These are phyloP conservation scores for Heterochromis multidens DNA, from an alignment of 2,113 vertebrate species.

Conservation along the genomic window DNA sequence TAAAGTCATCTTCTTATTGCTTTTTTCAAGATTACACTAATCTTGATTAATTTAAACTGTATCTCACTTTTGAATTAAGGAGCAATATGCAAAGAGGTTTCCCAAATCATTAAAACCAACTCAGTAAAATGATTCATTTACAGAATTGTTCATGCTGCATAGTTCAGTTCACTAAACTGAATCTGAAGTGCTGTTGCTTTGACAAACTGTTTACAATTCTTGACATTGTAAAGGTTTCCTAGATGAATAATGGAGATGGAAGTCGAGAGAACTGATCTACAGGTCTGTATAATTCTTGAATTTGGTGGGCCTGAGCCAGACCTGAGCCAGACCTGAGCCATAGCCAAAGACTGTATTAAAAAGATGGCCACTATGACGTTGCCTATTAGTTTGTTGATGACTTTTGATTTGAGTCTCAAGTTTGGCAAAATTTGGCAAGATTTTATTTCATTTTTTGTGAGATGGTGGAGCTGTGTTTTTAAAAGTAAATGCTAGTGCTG, in stretches of 20 bases:
- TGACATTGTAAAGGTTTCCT: not conserved
- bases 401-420: not conserved
- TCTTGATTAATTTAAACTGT: not conserved
- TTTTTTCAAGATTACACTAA: not conserved
- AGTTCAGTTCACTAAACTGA: not conserved
- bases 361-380: not conserved
- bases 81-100: not conserved
- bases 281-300: not conserved
- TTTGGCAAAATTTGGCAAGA: not conserved
- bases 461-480: not conserved
- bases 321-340: rapidly evolving
- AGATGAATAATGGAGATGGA: rapidly evolving
- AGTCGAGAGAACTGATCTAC: not conserved
- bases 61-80: not conserved
- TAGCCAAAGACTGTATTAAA: rapidly evolving
- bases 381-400: not conserved
- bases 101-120: not conserved
- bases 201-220: not conserved
- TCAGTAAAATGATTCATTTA: not conserved
- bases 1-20: not conserved
- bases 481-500: not conserved
- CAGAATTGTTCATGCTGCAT: not conserved
- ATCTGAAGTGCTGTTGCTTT: not conserved
- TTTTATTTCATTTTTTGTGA: not conserved
- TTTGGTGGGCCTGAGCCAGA: rapidly evolving